A percentile compares a stretch with the other conserved stretches of the same genome.
Evolutionary conservation across 1,140 invertebrate species (phyloP).

Genomic region (Sycophaga agraensis): DNA sequence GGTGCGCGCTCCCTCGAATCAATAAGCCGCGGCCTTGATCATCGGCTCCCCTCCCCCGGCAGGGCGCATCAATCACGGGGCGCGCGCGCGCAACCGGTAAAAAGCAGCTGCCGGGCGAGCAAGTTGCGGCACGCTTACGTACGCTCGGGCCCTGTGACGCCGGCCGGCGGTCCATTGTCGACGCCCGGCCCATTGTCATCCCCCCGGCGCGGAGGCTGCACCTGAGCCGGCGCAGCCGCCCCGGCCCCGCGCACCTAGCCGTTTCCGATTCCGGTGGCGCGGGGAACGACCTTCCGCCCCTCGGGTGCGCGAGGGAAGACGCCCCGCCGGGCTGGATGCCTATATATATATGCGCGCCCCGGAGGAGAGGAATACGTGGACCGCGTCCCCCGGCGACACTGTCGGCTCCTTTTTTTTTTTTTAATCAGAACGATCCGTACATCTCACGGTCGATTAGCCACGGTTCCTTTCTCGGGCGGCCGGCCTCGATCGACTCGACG

Average conservation of each 20-base stretch:
- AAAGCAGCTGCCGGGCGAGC: slow-evolving; percentile 8
- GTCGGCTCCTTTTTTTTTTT: too few relatives aligned
- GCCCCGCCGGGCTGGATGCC: background rate
- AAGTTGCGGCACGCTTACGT: slow-evolving; percentile 17
- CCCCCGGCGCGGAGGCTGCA: slow-evolving; percentile 21
- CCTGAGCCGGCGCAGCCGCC: slow-evolving; percentile 9
- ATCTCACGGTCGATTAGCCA: too few relatives aligned
- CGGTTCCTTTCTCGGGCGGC: too few relatives aligned
- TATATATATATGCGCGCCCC: too few relatives aligned
- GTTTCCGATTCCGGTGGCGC: slow-evolving; percentile 24
- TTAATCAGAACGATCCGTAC: too few relatives aligned
- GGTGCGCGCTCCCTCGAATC: too few relatives aligned
- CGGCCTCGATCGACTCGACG: too few relatives aligned
- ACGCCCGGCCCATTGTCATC: slow-evolving; percentile 22
- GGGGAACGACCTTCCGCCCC: too few relatives aligned
- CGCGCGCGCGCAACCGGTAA: background rate
- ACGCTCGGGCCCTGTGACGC: background rate
- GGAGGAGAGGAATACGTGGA: too few relatives aligned
- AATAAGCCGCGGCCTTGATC: too few relatives aligned
- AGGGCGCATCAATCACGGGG: background rate
- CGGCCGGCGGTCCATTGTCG: background rate
- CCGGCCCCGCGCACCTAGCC: background rate
- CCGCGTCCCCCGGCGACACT: too few relatives aligned
- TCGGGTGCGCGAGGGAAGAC: background rate
- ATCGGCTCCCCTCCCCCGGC: background rate